Conservation (phyloP, 2,797 vertebrate genomes). For the Tympanoctomys barrerae region DNA sequence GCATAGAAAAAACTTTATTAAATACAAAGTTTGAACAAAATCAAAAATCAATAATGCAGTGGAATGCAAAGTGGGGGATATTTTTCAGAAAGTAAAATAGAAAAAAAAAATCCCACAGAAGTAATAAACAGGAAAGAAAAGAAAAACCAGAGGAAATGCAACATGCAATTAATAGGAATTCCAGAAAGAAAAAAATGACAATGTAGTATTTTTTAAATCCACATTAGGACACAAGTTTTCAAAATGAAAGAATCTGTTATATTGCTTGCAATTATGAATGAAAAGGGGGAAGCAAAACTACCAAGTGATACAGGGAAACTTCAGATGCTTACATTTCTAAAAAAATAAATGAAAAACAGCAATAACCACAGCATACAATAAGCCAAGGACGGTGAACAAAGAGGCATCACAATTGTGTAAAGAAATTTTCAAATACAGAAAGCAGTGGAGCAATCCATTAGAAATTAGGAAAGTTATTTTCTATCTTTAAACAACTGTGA, state of each 20-base stretch:
- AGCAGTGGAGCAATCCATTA: not conserved
- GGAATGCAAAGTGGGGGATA: not conserved
- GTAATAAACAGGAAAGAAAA: not conserved
- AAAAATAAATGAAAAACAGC: not conserved
- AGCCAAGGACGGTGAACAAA: not conserved
- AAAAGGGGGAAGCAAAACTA: not conserved
- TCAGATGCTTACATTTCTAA: not conserved
- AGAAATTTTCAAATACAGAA: not conserved
- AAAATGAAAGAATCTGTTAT: slow-evolving; percentile 6
- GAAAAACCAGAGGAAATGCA: not conserved
- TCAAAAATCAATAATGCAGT: not conserved
- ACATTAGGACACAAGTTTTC: not conserved
- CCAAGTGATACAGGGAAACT: not conserved
- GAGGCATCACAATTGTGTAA: not conserved
- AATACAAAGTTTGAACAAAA: slow-evolving; percentile 12
- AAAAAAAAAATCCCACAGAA: not conserved
- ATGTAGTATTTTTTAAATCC: not conserved
- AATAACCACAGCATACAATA: not conserved
- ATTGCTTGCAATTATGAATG: slow-evolving; percentile 16
- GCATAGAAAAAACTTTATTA: not conserved
- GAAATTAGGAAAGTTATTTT: slow-evolving; percentile 28
- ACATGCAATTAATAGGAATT: slow-evolving; percentile 26
- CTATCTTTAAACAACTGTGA: not conserved
- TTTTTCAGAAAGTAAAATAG: slow-evolving; percentile 31
- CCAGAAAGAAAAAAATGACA: slow-evolving; percentile 21